These are phyloP conservation scores for Galeopterus variegatus DNA, from an alignment of 2,113 vertebrate genomes.

Conservation along the genomic window DNA sequence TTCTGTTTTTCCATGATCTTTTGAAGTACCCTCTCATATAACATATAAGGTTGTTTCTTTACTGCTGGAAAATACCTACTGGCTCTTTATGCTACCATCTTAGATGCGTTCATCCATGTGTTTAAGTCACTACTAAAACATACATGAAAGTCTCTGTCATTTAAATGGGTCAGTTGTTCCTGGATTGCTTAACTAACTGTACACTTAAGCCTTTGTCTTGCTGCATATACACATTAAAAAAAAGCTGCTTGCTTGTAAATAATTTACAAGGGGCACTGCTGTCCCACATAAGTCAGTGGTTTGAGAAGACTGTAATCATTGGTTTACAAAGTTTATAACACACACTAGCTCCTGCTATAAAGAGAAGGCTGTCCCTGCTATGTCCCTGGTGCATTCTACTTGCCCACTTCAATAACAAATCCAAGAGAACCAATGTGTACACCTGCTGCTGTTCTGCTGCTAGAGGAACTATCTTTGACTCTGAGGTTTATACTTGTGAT, in stretches of 20 bases:
- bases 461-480: neutral
- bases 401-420: neutral
- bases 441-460: neutral
- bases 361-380: neutral
- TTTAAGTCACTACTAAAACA: slow-evolving; percentile 16
- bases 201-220: neutral
- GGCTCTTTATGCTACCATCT: neutral
- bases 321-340: neutral
- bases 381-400: neutral
- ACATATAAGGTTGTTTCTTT: neutral
- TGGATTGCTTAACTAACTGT: neutral
- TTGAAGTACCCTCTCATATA: too few relatives aligned
- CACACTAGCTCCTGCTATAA: neutral
- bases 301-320: neutral
- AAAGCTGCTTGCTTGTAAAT: slow-evolving; percentile 36
- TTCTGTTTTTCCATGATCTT: too few relatives aligned
- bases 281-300: neutral
- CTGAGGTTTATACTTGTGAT: neutral
- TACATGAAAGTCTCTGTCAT: slow-evolving; percentile 7
- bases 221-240: neutral
- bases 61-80: neutral
- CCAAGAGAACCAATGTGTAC: neutral
- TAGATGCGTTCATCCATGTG: neutral
- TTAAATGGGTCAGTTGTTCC: neutral
- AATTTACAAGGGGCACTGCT: neutral